Evolutionary conservation across 2,797 vertebrate species (phyloP), one percentile per base, ranked within the genome.

Genomic region (Danio jaintianensis): DNA sequence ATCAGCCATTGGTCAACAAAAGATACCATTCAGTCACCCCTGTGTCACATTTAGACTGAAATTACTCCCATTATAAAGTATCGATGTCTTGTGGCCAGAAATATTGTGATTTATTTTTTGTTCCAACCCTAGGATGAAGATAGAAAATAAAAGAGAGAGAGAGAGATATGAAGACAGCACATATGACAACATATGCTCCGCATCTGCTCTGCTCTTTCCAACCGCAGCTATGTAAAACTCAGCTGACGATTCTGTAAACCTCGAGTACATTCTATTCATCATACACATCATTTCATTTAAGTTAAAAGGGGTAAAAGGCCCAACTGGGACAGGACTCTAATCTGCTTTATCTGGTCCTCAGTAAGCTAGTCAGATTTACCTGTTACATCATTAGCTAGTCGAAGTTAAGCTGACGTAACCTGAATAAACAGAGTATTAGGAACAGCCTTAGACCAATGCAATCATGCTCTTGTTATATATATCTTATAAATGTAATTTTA

Each of bases 351-450:
- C 85, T 90, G 82, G 82, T 84, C 80, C 79, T 84, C 71, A 42
- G 70, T 85, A 85, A 90, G 83, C 89, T 85, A 85, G 86, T 84
- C 82, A 81, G 76, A 89, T 81, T 92, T 92, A 91, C 89, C 89
- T 88, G 89, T 93, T 92, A 91, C 89, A 90, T 92, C 88, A 93
- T 89, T 89, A 88, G 86, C 85, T 89, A 85, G 79, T 45, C 52
- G 12, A 53, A 64, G 68, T 78, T 74, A 55, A 79, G 69, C 52
- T 84, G 82, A 83, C 50, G 48, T 75, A 86, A 84, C 81, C 68
- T 42, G 22, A 72, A 79, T 80, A 84, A 81, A 80, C 63, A 82
- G 16, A 76, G 69, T 10, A 66, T 64, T 75, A 72, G 50, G 73
- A 63, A 81, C 61, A 73, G 45, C 52, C 59, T 66, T 22, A 67